Conservation (phyloP, 2,113 vertebrate species). For the Micronycteris hirsuta region DNA sequence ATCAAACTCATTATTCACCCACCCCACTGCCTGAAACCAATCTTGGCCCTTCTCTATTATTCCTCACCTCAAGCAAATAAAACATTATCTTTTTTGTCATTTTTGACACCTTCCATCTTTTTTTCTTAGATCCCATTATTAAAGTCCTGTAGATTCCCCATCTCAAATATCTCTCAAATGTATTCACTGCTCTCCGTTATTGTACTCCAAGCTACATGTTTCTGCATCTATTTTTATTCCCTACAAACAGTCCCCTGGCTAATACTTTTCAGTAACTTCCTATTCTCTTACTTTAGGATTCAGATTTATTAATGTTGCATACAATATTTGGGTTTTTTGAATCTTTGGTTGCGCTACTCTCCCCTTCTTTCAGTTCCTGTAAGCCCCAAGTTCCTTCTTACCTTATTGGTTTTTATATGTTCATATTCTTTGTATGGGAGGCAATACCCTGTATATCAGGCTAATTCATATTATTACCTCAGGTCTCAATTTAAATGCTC, state of each 20-base stretch:
- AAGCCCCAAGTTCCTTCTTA: neutral
- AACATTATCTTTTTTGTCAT: neutral
- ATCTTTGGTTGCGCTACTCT: neutral
- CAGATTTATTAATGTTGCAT: neutral
- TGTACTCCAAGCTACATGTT: neutral
- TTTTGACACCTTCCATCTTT: neutral
- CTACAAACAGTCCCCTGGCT: neutral
- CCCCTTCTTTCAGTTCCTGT: neutral
- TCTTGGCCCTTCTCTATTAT: neutral
- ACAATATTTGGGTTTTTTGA: neutral
- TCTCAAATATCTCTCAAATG: neutral
- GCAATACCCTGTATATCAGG: neutral
- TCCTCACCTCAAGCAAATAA: neutral
- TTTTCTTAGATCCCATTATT: neutral
- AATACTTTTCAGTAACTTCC: neutral
- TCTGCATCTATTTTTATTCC: neutral
- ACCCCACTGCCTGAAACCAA: neutral
- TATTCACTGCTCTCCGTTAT: neutral
- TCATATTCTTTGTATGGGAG: neutral
- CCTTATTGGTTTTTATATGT: neutral
- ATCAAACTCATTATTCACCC: neutral
- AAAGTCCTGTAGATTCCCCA: neutral
- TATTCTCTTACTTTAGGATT: neutral
- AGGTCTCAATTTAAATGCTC: neutral
- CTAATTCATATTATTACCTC: neutral